Percentiles rank a stretch among this genome's conserved stretches.
Evolutionary conservation across 2,113 vertebrate genomes (phyloP).

Genomic region (Prolemur simus): DNA sequence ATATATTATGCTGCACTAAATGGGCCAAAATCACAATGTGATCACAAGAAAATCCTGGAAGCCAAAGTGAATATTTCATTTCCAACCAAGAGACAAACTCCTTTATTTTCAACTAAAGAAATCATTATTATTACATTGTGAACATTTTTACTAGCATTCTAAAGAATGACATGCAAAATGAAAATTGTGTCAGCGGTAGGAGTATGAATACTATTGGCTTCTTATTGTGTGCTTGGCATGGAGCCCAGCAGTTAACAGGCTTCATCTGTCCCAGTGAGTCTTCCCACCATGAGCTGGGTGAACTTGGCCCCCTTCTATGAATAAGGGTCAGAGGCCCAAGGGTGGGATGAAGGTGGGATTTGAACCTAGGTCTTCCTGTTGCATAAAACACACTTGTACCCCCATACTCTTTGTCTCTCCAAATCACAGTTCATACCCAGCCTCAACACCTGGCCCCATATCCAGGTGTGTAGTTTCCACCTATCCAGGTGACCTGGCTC

Average conservation of each 20-base stretch:
- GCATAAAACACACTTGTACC: fast-evolving
- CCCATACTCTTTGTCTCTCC: neutral
- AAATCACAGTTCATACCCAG: fast-evolving
- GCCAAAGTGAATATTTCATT: neutral
- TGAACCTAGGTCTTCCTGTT: fast-evolving
- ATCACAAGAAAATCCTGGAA: neutral
- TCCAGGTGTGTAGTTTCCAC: neutral
- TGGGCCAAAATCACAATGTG: neutral
- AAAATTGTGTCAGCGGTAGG: fast-evolving
- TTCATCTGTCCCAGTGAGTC: neutral
- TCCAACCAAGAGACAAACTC: neutral
- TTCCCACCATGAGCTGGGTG: fast-evolving
- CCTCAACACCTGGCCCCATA: too few relatives aligned
- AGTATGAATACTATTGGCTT: neutral
- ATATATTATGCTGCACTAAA: fast-evolving
- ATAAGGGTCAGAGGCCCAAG: too few relatives aligned
- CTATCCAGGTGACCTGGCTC: neutral
- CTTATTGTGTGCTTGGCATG: too few relatives aligned
- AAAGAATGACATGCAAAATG: neutral
- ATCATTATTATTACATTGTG: neutral
- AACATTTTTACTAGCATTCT: neutral
- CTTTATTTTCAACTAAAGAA: neutral
- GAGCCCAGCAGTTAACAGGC: neutral
- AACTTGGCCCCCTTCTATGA: fast-evolving
- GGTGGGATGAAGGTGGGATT: too few relatives aligned